A percentile compares a stretch with the other conserved stretches of the same genome.
phyloP scores from a whole-genome alignment of 2,888 invertebrate species.

The Entomobrya multifasciata region DNA sequence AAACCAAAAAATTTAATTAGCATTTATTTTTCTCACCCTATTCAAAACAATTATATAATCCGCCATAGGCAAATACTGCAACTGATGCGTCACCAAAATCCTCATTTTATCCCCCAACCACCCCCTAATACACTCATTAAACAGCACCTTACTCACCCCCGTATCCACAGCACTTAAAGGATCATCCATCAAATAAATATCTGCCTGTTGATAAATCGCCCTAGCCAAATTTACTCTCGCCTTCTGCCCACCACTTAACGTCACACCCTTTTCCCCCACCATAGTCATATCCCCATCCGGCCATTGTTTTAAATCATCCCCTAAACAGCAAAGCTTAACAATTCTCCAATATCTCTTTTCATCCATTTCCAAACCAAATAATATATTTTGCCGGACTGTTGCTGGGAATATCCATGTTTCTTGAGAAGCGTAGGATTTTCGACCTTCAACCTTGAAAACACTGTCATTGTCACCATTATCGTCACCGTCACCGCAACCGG shows the following conservation, averaged over 20 bases:
- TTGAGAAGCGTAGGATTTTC: constrained; percentile 58
- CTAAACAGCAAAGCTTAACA: constrained; percentile 43
- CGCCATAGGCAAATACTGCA: constrained; percentile 84
- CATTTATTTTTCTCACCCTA: constrained; percentile 17
- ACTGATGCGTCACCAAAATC: constrained; percentile 88
- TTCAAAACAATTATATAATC: constrained; percentile 60
- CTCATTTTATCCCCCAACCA: constrained; percentile 81
- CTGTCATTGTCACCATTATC: too few relatives aligned
- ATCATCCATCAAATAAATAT: constrained; percentile 83
- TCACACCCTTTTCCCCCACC: constrained; percentile 92
- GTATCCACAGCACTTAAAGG: constrained; percentile 83
- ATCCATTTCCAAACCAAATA: constrained; percentile 54
- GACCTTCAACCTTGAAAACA: constrained; percentile 40
- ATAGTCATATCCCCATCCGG: constrained; percentile 88
- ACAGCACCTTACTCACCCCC: constrained; percentile 82
- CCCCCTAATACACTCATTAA: constrained; percentile 82
- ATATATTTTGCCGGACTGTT: constrained; percentile 55
- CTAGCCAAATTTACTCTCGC: constrained; percentile 90
- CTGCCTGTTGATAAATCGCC: constrained; percentile 82
- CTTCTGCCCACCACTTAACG: constrained; percentile 86
- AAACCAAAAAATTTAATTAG: background rate
- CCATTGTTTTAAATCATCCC: constrained; percentile 51
- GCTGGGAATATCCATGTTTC: constrained; percentile 60
- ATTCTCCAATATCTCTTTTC: constrained; percentile 49
- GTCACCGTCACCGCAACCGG: constrained; percentile 84